phyloP scores from a whole-genome alignment of 2,113 vertebrate genomes.

The Steatornis caripensis region DNA sequence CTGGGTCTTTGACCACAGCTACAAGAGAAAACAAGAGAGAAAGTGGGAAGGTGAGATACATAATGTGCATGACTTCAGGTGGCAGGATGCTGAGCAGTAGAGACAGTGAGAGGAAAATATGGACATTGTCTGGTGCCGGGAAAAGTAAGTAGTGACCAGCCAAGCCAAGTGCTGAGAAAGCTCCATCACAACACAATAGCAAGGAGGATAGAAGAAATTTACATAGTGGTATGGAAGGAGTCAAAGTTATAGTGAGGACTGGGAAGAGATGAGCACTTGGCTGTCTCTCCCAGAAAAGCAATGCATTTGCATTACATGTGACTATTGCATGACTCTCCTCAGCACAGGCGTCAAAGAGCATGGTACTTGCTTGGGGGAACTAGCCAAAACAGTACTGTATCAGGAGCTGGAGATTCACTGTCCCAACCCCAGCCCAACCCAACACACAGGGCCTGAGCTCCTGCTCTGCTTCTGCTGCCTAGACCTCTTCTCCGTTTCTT shows the following conservation, averaged over 20 bases:
- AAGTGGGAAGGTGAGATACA: background rate
- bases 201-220: background rate
- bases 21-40: background rate
- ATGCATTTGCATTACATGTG: background rate
- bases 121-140: background rate
- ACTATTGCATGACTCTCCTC: background rate
- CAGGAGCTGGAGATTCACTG: background rate
- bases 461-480: background rate
- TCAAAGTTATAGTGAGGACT: background rate
- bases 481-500: background rate
- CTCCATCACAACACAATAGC: background rate
- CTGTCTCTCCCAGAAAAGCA: background rate
- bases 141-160: background rate
- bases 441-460: background rate
- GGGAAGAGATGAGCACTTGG: background rate
- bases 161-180: background rate
- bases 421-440: background rate
- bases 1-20: background rate
- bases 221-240: background rate
- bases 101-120: background rate
- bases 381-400: background rate
- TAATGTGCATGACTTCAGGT: background rate
- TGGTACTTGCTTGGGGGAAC: background rate
- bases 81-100: background rate
- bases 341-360: background rate